Evolutionary conservation across 2,888 invertebrate genomes (phyloP).

Genomic region (Iselma pallidipennis): DNA sequence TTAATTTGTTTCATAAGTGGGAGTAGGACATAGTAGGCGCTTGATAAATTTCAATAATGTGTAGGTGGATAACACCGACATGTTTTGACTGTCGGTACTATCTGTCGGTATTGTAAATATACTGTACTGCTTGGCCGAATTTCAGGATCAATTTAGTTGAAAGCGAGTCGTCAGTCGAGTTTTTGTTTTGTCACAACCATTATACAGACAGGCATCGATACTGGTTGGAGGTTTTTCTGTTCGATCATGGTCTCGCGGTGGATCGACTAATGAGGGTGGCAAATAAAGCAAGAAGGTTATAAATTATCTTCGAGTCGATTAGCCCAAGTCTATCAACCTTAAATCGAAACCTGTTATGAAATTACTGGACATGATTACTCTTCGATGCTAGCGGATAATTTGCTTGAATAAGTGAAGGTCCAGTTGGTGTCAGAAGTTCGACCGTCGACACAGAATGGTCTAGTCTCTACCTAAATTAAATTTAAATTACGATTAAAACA

Average conservation of each 20-base stretch:
- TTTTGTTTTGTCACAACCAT: slow-evolving; percentile 55
- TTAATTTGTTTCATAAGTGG: slow-evolving; percentile 30
- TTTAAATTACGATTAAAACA: background rate
- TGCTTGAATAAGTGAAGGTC: slow-evolving; percentile 47
- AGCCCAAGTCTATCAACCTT: slow-evolving; percentile 55
- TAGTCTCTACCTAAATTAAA: background rate
- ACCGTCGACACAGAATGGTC: background rate
- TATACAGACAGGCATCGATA: slow-evolving; percentile 54
- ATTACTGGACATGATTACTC: slow-evolving; percentile 54
- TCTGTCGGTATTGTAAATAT: background rate
- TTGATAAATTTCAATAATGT: slow-evolving; percentile 34
- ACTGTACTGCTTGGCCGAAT: slow-evolving; percentile 33
- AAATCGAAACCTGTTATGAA: slow-evolving; percentile 57
- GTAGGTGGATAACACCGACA: slow-evolving; percentile 26
- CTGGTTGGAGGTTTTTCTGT: slow-evolving; percentile 51
- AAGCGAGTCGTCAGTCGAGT: slow-evolving; percentile 52
- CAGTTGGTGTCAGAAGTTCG: slow-evolving; percentile 8
- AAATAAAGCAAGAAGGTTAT: slow-evolving; percentile 55
- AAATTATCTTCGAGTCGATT: slow-evolving; percentile 55
- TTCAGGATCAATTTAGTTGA: slow-evolving; percentile 48
- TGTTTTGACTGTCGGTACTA: slow-evolving; percentile 8
- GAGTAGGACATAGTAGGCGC: slow-evolving; percentile 34
- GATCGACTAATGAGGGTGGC: slow-evolving; percentile 54
- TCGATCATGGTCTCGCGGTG: slow-evolving; percentile 42
- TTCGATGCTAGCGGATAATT: slow-evolving; percentile 52